Evolutionary conservation across 2,888 invertebrate genomes (phyloP).

Genomic region (Trypoxylon attenuatum): DNA sequence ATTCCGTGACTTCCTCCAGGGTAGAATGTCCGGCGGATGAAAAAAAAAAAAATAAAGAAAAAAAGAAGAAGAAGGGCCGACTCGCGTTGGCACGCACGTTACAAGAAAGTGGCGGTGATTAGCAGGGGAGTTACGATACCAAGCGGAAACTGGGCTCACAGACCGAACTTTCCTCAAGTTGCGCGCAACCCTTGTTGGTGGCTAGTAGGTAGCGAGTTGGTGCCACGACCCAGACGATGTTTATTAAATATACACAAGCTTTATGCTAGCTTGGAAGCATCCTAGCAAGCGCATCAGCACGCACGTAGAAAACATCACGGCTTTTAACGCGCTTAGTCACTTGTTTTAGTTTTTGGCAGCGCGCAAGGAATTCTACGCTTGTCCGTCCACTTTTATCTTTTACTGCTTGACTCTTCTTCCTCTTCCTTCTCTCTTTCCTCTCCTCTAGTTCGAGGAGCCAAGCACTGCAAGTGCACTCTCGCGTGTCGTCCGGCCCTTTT

Average conservation of each 20-base stretch:
- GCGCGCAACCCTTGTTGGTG: too few species aligned
- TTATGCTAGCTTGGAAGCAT: not conserved
- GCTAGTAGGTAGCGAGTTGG: too few species aligned
- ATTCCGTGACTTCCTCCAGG: slow-evolving; percentile 36
- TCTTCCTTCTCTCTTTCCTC: too few species aligned
- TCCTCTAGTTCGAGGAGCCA: too few species aligned
- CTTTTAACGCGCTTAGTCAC: not conserved
- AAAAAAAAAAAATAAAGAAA: too few species aligned
- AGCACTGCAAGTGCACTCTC: too few species aligned
- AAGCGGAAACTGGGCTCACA: slow-evolving; percentile 14
- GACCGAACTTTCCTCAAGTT: slow-evolving; percentile 25
- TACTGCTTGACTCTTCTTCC: not conserved
- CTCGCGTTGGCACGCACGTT: slow-evolving; percentile 31
- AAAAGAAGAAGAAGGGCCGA: too few species aligned
- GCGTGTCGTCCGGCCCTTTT: too few species aligned
- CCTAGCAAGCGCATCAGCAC: too few species aligned
- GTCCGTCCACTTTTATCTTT: not conserved
- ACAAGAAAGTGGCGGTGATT: slow-evolving; percentile 44
- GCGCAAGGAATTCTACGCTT: not conserved
- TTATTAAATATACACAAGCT: slow-evolving; percentile 22
- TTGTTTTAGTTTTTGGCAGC: not conserved
- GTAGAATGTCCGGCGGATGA: slow-evolving; percentile 32
- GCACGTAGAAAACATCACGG: not conserved
- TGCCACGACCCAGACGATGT: not conserved
- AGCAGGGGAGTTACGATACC: slow-evolving; percentile 34